Base-by-base conservation (phyloP, 2,797 vertebrate genomes). In the Sebastes umbrosus region DNA sequence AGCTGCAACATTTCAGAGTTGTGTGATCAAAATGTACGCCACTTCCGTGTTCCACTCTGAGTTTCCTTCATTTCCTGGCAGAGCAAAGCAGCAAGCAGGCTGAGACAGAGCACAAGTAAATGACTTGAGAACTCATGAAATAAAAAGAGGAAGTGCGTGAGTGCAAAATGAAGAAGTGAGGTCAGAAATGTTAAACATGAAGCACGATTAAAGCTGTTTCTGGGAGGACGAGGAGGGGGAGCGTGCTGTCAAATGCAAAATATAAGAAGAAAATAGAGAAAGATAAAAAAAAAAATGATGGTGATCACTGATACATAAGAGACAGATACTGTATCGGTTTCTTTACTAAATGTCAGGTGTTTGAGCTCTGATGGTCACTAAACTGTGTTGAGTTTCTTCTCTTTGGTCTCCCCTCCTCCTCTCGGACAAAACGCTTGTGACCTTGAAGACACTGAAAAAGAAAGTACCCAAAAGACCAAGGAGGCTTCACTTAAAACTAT, bases 1-100 rank as follows among this genome's bases (percentile, higher is more conserved):
- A 60, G 71, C 66, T 65, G 62, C 60, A 69, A 52, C 70, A 54
- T 29, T 43, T 13, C 75, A 2, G 60, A 74, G 64, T 29, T 27
- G 62, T 78, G 39, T 59, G 78, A 85, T 62, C 46, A 46, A 58
- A 86, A 69, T 25, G 46, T 80, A 75, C 80, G 93, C 93, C 93
- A 93, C 95, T 96, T 96, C 95, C 94, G 90, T 87, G 88, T 95
- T 95, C 90, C 91, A 90, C 80, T 94, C 88, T 90, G 87, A 92
- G 83, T 77, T 68, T 60, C 39, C 83, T 90, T 83, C 58, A 88
- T 84, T 94, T 94, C 92, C 92, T 94, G 91, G 73, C 82, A 87
- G 80, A 75, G 39, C 79, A 4, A 50, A 11, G 60, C 60, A 18
- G 24, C 9, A 10, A 72, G 75, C 69, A 60, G 59, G 43, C 55